phyloP scores from a whole-genome alignment of 1,140 invertebrate species.

The Panagrolaimus sp. region DNA sequence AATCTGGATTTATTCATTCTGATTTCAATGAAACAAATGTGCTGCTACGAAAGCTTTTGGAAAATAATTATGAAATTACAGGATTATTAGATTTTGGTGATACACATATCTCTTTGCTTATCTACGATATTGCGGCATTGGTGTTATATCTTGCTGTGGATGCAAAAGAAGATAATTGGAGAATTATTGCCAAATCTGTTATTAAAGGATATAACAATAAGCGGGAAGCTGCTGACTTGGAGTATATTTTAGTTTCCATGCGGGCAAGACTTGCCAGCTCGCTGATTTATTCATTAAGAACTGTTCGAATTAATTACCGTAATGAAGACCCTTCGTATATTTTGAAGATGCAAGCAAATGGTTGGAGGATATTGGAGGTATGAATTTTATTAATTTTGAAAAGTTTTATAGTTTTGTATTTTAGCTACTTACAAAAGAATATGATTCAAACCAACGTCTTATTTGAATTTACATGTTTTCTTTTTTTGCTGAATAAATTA shows the following conservation, averaged over 20 bases:
- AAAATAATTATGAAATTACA: neutral
- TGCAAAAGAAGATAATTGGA: neutral
- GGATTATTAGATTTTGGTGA: neutral
- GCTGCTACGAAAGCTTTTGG: neutral
- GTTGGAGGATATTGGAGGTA: neutral
- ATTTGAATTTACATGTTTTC: too few relatives aligned
- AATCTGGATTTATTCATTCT: constrained; percentile 1
- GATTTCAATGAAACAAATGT: constrained; percentile 8
- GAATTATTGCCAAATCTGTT: neutral
- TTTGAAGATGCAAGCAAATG: neutral
- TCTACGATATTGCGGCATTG: neutral
- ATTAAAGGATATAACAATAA: neutral
- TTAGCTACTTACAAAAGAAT: too few relatives aligned
- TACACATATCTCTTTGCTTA: constrained; percentile 3
- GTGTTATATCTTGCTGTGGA: neutral
- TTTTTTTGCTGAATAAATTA: too few relatives aligned
- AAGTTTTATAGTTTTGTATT: too few relatives aligned
- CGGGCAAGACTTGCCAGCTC: neutral
- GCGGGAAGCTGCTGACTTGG: neutral
- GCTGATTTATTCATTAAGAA: neutral
- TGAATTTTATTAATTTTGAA: too few relatives aligned
- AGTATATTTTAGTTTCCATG: neutral
- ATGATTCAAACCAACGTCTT: too few relatives aligned
- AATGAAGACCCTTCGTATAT: constrained; percentile 1
- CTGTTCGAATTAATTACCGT: constrained; percentile 1